Percentiles rank a stretch among this genome's conserved stretches.
phyloP scores from a whole-genome alignment of 2,888 invertebrate genomes.

The Xestia ashworthii region DNA sequence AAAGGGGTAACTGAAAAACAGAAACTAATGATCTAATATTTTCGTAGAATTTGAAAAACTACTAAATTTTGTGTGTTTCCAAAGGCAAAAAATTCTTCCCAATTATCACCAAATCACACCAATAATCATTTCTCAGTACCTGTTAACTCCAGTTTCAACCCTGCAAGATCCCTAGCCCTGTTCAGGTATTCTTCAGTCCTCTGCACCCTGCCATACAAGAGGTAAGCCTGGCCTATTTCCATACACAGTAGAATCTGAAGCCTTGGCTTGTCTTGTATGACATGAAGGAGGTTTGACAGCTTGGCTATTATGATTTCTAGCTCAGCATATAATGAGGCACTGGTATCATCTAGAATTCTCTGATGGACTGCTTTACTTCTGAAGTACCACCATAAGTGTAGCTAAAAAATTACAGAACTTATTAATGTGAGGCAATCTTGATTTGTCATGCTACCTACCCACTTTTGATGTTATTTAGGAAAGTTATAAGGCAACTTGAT shows the following conservation, averaged over 20 bases:
- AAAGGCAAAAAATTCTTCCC: background rate
- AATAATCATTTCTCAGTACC: constrained; percentile 83
- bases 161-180: constrained; percentile 91
- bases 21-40: background rate
- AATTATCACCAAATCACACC: background rate
- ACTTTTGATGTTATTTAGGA: too few species aligned
- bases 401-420: constrained; percentile 69
- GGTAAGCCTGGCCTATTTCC: constrained; percentile 92
- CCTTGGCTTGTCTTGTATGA: constrained; percentile 75
- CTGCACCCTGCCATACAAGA: constrained; percentile 94
- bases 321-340: constrained; percentile 92
- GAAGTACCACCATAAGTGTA: constrained; percentile 93
- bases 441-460: background rate
- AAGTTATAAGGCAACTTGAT: background rate
- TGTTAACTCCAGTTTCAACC: constrained; percentile 93
- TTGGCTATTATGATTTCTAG: constrained; percentile 88
- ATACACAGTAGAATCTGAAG: constrained; percentile 85
- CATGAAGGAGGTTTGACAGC: constrained; percentile 82
- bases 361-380: constrained; percentile 94
- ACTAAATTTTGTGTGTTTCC: background rate
- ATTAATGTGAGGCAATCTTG: background rate
- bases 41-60: background rate
- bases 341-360: constrained; percentile 93
- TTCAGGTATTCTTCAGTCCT: constrained; percentile 93
- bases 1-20: background rate